Evolutionary conservation across 1,140 invertebrate genomes (phyloP), one percentile per base, ranked within the genome.

Genomic region (Stenopsyche tienmushanensis): DNA sequence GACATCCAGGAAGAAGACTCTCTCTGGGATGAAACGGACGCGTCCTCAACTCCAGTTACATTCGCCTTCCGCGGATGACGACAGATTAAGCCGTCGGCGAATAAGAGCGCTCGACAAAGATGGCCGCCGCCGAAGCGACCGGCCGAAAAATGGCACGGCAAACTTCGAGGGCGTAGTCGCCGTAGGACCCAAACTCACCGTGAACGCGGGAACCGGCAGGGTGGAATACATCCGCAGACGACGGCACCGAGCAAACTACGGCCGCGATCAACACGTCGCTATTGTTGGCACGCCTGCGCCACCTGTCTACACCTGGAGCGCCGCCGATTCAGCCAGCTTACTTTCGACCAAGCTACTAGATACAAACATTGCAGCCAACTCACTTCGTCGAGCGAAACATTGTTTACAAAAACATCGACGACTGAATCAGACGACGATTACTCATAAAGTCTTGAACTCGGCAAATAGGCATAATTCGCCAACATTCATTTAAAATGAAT

Each of bases 261-360:
- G 49, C 49, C 5, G 8, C 23, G 3, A 54, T 44, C 57, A 47
- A 60, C 57, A 26, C 57, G 57, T 41, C 42, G 25, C 57, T 60
- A 24, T 44, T 18, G 57, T 21, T 60, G 57, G 9, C 42, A 17
- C 57, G 24, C 42, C 57, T 60, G 57, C n/a, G 13, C 13, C 29
- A 13, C 29, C 5, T 34, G 5, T 34, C 29, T 13, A 7, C 29
- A 13, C 29, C 34, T 39, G 34, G 7, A 39, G 34, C 7, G n/a
- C n/a, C n/a, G 34, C n/a, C n/a, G 34, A 7, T n/a, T 8, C 34
- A 39, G 26, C 24, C 21, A 23, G n/a, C n/a, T n/a, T n/a, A n/a
- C n/a, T n/a, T n/a, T n/a, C n/a, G n/a, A n/a, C n/a, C n/a, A n/a
- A n/a, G n/a, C n/a, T n/a, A n/a, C n/a, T n/a, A n/a, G n/a, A n/a